Conservation (phyloP, 2,888 invertebrate genomes). For the Apotomis turbidana region DNA sequence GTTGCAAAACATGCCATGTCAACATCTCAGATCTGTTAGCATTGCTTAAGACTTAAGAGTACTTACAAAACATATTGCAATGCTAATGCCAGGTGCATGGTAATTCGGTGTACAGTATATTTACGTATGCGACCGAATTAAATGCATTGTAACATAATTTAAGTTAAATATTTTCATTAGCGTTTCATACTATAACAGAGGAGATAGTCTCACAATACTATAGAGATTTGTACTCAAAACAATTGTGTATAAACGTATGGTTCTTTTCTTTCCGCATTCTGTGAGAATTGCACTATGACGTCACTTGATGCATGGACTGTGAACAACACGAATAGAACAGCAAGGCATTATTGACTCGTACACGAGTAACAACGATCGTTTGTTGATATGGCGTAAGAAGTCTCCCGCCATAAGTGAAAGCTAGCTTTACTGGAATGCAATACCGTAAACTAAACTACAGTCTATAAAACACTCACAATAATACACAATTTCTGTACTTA, state of each 20-base stretch:
- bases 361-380: background rate
- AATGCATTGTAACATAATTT: background rate
- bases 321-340: slow-evolving; percentile 7
- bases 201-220: too few species aligned
- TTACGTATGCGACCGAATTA: background rate
- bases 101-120: background rate
- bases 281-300: slow-evolving; percentile 15
- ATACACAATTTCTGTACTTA: slow-evolving; percentile 77
- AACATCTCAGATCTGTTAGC: slow-evolving; percentile 25
- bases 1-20: slow-evolving; percentile 29
- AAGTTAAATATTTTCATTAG: background rate
- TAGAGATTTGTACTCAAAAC: too few species aligned
- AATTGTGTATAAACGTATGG: too few species aligned
- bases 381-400: slow-evolving; percentile 28
- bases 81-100: slow-evolving; percentile 15
- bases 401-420: slow-evolving; percentile 44
- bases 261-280: background rate
- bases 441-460: slow-evolving; percentile 15
- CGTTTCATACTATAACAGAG: too few species aligned
- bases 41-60: slow-evolving; percentile 35
- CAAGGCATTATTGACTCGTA: slow-evolving; percentile 7
- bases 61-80: slow-evolving; percentile 34
- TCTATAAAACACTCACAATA: background rate
- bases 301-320: slow-evolving; percentile 14
- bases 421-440: slow-evolving; percentile 42